A percentile compares a stretch with the other conserved stretches of the same genome.
Evolutionary conservation across 2,113 vertebrate species (phyloP).

Genomic region (Ondatra zibethicus): DNA sequence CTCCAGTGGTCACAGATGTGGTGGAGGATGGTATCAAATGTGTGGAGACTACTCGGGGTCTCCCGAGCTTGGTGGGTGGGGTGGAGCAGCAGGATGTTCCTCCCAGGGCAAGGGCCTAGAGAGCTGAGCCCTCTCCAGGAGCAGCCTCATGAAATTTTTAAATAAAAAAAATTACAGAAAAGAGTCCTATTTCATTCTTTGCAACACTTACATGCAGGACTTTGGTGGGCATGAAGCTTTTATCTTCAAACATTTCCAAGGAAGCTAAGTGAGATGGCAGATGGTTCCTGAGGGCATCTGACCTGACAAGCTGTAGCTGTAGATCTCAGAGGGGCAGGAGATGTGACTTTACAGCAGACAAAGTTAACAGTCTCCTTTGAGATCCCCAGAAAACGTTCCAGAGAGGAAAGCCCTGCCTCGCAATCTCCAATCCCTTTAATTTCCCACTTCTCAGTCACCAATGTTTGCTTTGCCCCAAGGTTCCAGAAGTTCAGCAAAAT

Average conservation of each 20-base stretch:
- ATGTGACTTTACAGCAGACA: not conserved
- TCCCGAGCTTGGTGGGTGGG: too few relatives aligned
- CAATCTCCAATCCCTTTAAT: not conserved
- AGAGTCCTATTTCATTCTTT: not conserved
- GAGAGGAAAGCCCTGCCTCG: not conserved
- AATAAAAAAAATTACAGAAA: not conserved
- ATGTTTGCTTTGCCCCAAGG: not conserved
- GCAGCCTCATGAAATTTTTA: not conserved
- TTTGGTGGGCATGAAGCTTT: not conserved
- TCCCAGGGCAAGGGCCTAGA: too few relatives aligned
- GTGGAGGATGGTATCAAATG: too few relatives aligned
- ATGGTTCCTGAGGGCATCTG: not conserved
- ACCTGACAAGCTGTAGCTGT: not conserved
- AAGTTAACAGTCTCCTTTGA: not conserved
- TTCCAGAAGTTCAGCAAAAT: conserved; percentile 13
- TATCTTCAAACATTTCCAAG: not conserved
- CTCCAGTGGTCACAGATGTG: too few relatives aligned
- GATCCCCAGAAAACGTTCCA: not conserved
- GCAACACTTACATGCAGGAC: not conserved
- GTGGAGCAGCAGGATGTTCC: too few relatives aligned
- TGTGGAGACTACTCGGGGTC: too few relatives aligned
- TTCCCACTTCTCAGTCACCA: not conserved
- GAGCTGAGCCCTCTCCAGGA: too few relatives aligned
- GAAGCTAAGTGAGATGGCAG: not conserved
- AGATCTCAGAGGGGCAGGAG: not conserved